Percentiles rank a stretch among this genome's conserved stretches.
These are phyloP conservation scores for Idaea biselata DNA, from an alignment of 2,888 invertebrate genomes.

Conservation along the genomic window DNA sequence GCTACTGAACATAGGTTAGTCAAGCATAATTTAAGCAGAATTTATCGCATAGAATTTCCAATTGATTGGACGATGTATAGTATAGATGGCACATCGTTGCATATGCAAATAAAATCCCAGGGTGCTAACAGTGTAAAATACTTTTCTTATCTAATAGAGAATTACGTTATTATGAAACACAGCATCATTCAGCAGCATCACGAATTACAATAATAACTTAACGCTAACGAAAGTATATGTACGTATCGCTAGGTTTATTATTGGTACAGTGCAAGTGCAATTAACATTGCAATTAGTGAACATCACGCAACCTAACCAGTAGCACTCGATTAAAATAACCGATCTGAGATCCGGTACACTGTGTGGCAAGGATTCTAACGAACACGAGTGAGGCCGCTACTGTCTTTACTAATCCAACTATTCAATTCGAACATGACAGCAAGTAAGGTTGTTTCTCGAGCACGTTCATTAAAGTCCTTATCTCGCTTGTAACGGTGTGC, in stretches of 20 bases:
- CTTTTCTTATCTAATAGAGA: too few species aligned
- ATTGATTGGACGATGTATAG: too few species aligned
- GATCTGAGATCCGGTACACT: slow-evolving; percentile 39
- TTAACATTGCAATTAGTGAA: slow-evolving; percentile 30
- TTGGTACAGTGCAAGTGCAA: slow-evolving; percentile 27
- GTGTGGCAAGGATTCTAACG: background rate
- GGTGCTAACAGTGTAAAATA: too few species aligned
- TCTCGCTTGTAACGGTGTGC: slow-evolving; percentile 35
- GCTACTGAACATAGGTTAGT: too few species aligned
- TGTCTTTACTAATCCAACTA: background rate
- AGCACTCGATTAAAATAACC: slow-evolving; percentile 29
- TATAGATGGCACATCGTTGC: too few species aligned
- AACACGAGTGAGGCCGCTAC: background rate
- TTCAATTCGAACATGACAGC: background rate
- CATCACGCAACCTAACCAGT: slow-evolving; percentile 23
- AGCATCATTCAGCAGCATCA: background rate
- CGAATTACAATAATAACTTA: background rate
- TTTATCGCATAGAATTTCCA: too few species aligned
- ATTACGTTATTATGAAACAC: background rate
- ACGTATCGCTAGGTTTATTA: slow-evolving; percentile 24
- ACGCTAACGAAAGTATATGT: slow-evolving; percentile 16
- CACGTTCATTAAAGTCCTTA: background rate
- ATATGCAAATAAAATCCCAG: too few species aligned
- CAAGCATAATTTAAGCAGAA: too few species aligned
- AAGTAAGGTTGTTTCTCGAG: background rate